These are phyloP conservation scores for Misgurnus anguillicaudatus DNA, from an alignment of 2,113 vertebrate genomes.

Conservation along the genomic window DNA sequence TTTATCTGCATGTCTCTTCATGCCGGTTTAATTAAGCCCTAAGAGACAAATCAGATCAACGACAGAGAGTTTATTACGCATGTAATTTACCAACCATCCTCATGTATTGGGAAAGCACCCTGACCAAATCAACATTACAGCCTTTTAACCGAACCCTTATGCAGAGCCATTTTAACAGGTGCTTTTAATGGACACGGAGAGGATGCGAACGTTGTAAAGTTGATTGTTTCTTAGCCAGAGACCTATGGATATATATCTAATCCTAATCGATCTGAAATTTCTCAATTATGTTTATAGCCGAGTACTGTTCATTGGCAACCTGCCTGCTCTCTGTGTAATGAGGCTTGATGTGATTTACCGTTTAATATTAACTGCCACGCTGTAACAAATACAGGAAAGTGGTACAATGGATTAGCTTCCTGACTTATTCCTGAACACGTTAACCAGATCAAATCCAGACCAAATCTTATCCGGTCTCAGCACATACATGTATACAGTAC, in stretches of 20 bases:
- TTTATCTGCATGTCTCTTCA: conserved; percentile 25
- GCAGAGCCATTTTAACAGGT: conserved; percentile 29
- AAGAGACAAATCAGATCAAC: conserved; percentile 16
- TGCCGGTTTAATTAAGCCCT: conserved; percentile 4
- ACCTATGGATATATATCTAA: background rate
- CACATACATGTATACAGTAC: background rate
- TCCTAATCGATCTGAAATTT: conserved; percentile 24
- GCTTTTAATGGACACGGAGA: background rate
- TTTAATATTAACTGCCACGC: conserved; percentile 24
- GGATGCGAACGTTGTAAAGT: conserved; percentile 23
- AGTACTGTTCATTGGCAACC: conserved; percentile 18
- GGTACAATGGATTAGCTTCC: conserved; percentile 26
- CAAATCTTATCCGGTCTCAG: conserved; percentile 1
- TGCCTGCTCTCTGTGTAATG: conserved; percentile 19
- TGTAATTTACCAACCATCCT: conserved; percentile 1
- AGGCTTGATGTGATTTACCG: conserved; percentile 9
- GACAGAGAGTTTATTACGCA: conserved; percentile 29
- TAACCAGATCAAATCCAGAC: background rate
- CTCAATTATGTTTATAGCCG: conserved; percentile 7
- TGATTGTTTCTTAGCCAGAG: background rate
- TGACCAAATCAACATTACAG: conserved; percentile 14
- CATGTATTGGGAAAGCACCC: conserved; percentile 11
- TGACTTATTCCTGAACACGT: background rate
- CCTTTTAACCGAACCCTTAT: background rate
- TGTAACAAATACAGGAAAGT: conserved; percentile 36